A percentile compares a stretch with the other conserved stretches of the same genome.
phyloP scores from a whole-genome alignment of 2,888 invertebrate species.

The Euzophera pinguis region DNA sequence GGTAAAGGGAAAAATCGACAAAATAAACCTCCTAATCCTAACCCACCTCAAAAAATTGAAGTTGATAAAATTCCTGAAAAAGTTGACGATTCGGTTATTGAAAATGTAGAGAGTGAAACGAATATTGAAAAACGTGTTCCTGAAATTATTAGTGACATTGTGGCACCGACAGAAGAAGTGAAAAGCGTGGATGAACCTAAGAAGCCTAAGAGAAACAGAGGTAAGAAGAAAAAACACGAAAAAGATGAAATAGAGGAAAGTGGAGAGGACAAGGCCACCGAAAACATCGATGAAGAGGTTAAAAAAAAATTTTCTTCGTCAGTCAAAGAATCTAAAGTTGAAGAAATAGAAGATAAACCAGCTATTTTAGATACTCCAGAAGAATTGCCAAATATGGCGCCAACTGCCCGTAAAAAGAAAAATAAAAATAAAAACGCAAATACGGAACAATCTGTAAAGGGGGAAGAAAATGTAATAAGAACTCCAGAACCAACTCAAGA shows the following conservation, averaged over 20 bases:
- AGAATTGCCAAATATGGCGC: slow-evolving; percentile 27
- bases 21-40: slow-evolving; percentile 39
- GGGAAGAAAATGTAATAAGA: slow-evolving; percentile 7
- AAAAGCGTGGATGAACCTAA: slow-evolving; percentile 47
- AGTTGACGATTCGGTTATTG: slow-evolving; percentile 24
- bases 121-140: slow-evolving; percentile 31
- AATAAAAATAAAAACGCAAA: slow-evolving; percentile 44
- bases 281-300: not conserved
- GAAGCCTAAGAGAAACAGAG: slow-evolving; percentile 70
- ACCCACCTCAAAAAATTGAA: slow-evolving; percentile 31
- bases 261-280: slow-evolving; percentile 16
- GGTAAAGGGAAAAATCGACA: slow-evolving; percentile 59
- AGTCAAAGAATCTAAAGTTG: not conserved
- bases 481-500: not conserved
- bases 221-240: slow-evolving; percentile 61
- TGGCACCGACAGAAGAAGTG: slow-evolving; percentile 19
- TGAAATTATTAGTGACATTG: slow-evolving; percentile 35
- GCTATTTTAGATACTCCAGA: slow-evolving; percentile 9
- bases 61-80: slow-evolving; percentile 28
- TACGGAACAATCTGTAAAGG: slow-evolving; percentile 18
- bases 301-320: not conserved
- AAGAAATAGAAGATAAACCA: not conserved
- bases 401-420: slow-evolving; percentile 61
- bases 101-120: slow-evolving; percentile 23
- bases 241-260: slow-evolving; percentile 27